A percentile compares a stretch with the other conserved stretches of the same genome.
Evolutionary conservation across 2,113 vertebrate species (phyloP).

Genomic region (Felis chaus): DNA sequence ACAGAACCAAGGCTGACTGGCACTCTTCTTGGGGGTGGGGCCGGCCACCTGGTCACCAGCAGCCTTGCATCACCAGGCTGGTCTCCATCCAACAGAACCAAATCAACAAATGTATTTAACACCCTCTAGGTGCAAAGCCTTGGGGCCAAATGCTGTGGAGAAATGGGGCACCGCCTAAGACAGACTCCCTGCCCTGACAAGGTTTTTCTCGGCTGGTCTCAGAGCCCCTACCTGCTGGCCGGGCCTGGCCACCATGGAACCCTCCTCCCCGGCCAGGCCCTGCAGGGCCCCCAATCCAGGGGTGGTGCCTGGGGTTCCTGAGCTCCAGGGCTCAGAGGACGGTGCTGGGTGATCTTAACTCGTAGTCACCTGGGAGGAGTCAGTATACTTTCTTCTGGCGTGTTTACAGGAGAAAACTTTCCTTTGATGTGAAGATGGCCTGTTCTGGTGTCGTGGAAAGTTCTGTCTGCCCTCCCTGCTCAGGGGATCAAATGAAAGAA

Average conservation of each 20-base stretch:
- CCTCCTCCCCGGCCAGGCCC: not conserved
- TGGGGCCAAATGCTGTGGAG: not conserved
- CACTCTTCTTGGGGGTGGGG: not conserved
- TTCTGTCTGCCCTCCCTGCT: not conserved
- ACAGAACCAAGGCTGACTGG: not conserved
- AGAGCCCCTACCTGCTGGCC: not conserved
- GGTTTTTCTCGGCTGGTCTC: not conserved
- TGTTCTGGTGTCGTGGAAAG: conserved; percentile 46
- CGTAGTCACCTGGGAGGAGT: not conserved
- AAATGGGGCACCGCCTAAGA: rapidly evolving
- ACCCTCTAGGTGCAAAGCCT: not conserved
- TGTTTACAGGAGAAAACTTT: not conserved
- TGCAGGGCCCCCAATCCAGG: rapidly evolving
- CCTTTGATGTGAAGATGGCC: not conserved
- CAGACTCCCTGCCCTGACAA: not conserved
- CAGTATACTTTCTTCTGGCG: not conserved
- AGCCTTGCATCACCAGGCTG: not conserved
- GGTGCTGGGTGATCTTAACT: not conserved
- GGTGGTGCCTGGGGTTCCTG: not conserved
- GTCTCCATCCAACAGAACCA: not conserved
- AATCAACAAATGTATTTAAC: not conserved
- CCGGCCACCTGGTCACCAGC: not conserved
- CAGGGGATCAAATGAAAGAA: not conserved
- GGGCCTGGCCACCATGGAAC: not conserved
- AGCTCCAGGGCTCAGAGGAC: not conserved